Base-by-base conservation (phyloP, 2,888 invertebrate genomes). In the Suillia variegata region DNA sequence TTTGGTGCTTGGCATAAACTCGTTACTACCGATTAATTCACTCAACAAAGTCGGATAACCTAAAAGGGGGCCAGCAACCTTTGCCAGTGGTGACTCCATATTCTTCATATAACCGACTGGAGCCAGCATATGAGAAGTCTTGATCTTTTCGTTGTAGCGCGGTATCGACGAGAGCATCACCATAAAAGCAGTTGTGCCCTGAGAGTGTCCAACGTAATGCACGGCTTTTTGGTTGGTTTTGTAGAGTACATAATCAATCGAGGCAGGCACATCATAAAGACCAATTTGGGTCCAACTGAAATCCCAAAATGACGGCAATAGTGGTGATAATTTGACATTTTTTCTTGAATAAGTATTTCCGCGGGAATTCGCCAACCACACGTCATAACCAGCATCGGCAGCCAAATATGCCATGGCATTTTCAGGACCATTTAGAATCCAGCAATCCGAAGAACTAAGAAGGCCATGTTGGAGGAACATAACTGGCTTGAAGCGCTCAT, bases 281-380 rank as follows among this genome's bases (percentile, higher is more conserved):
- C 91, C 94, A 83, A 95, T 91, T 80, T 97, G 94, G 73, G 96
- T 92, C 85, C 91, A 96, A 68, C 93, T 93, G 33, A 74, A 74
- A 24, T 62, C 48, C 74, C 75, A 74, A 54, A 70, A 75, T 1
- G 26, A 2, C 1, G n/a, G 12, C 0, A 26, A 1, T 1, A 12
- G 2, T n/a, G 62, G 47, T 12, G n/a, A 4, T 0, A 58, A 8
- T 0, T 4, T 75, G 2, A 73, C 68, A 67, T 71, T 65, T 1
- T 62, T 63, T 0, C 67, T 64, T 1, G 71, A 71, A 51, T 71
- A 75, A 1, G 22, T 31, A 42, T 70, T 75, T 3, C 76, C 76
- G 8, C 76, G 66, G 1, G 69, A 63, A 59, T 73, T 75, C 2
- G 70, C 73, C 56, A 74, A 22, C 75, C 76, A 76, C 20, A 75